Evolutionary conservation across 1,140 invertebrate genomes (phyloP).

Genomic region (Drusus annulatus): DNA sequence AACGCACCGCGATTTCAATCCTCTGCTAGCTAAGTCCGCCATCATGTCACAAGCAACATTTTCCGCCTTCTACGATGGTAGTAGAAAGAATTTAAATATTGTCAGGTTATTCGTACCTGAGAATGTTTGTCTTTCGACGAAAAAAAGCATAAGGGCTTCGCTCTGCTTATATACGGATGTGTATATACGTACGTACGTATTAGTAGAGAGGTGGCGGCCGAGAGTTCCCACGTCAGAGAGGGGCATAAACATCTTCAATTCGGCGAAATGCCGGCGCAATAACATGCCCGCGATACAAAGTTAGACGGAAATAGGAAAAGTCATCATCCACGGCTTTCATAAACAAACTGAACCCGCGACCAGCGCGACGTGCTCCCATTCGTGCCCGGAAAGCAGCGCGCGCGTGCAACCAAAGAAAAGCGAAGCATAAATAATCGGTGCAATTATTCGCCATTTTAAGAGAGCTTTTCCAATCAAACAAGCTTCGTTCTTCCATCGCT

Average conservation of each 20-base stretch:
- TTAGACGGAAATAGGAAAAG: constrained; percentile 25
- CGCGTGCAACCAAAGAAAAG: not conserved
- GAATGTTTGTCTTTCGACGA: too few species aligned
- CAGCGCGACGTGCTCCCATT: constrained; percentile 16
- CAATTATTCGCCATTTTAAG: not conserved
- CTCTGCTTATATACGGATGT: not conserved
- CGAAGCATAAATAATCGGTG: not conserved
- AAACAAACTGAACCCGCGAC: constrained; percentile 39
- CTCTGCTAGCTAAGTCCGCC: too few species aligned
- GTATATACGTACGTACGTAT: not conserved
- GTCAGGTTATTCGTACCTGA: too few species aligned
- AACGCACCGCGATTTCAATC: too few species aligned
- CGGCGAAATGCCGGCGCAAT: constrained; percentile 17
- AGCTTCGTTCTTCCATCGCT: not conserved
- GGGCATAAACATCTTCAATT: constrained; percentile 23
- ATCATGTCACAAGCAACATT: too few species aligned
- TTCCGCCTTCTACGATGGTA: too few species aligned
- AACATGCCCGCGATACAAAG: not conserved
- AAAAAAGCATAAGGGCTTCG: not conserved
- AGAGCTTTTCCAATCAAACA: not conserved
- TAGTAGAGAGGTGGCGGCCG: constrained; percentile 27
- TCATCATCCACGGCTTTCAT: constrained; percentile 34
- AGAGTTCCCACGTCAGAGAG: constrained; percentile 24
- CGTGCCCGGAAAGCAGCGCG: not conserved
- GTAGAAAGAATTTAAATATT: too few species aligned